Evolutionary conservation across 1,140 invertebrate genomes (phyloP), one percentile per base, ranked within the genome.

Genomic region (Cephus cinctus): DNA sequence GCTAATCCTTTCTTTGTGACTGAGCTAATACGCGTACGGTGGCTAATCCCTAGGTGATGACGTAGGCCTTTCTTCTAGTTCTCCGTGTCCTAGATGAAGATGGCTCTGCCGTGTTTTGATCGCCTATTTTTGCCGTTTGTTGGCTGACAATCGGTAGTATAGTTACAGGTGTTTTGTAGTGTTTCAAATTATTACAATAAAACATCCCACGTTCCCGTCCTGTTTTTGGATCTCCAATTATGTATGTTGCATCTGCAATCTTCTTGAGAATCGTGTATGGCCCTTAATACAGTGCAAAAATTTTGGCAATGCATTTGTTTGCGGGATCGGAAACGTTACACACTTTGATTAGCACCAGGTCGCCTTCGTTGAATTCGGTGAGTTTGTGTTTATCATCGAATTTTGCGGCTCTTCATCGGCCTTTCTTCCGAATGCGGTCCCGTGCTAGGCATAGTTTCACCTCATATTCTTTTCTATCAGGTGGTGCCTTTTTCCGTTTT

Each of bases 271-370:
- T 12, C 4, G 5, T 5, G 12, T 43, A 23, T 8, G 40, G 18
- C 16, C 40, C 40, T 43, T 43, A 19, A 25, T 43, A 43, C 5
- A 43, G 15, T 22, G 16, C 19, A 25, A 43, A 43, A 25, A 43
- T 23, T 23, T 43, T 43, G 12, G 40, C 40, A 4, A 23, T 22
- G 22, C 27, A 23, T 23, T 43, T 43, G 11, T 43, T 43, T 4
- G 11, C 14, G 4, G 23, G 23, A 43, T 43, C 41, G 4, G 19
- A 25, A 5, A 25, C 41, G 15, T 25, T 43, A 5, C 20, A 16
- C 2, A 23, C 41, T 27, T 43, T 43, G 23, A 25, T 16, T 9
- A 43, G 9, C 14, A 27, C 41, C 12, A 43, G 21, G 9, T 43
- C 21, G 8, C 41, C 41, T 2, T 8, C 21, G 2, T 43, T 14